Percentiles rank a stretch among this genome's conserved stretches.
Evolutionary conservation across 2,797 vertebrate genomes (phyloP).

Genomic region (Euthynnus affinis): DNA sequence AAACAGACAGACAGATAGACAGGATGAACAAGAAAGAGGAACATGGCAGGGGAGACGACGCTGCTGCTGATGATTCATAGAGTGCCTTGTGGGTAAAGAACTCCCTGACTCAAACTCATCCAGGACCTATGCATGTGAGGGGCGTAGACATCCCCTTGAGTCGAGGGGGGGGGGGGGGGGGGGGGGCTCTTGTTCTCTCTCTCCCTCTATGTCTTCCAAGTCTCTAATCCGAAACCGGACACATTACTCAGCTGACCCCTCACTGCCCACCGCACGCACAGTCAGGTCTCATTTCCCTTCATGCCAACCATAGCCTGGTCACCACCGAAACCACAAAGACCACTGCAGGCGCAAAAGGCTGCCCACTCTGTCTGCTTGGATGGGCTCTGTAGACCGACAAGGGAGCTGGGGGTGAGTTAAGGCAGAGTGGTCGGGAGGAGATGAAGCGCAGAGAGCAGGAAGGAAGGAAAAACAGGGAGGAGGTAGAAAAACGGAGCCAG

Average conservation of each 20-base stretch:
- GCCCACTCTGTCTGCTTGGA: conserved; percentile 74
- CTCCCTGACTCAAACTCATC: conserved; percentile 71
- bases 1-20: conserved; percentile 40
- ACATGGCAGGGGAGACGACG: conserved; percentile 31
- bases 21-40: conserved; percentile 35
- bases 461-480: not conserved
- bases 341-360: conserved; percentile 74
- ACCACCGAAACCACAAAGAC: conserved; percentile 73
- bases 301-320: conserved; percentile 73
- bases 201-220: conserved; percentile 56
- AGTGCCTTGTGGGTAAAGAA: conserved; percentile 68
- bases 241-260: conserved; percentile 80
- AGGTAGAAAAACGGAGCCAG: not conserved
- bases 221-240: conserved; percentile 71
- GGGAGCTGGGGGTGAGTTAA: conserved; percentile 41
- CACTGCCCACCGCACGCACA: conserved; percentile 73
- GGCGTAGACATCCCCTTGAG: conserved; percentile 64
- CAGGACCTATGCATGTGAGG: conserved; percentile 57
- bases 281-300: conserved; percentile 81
- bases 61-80: conserved; percentile 74
- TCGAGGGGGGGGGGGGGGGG: conserved; percentile 49
- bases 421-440: conserved; percentile 21
- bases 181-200: conserved; percentile 29
- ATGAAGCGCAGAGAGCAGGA: conserved; percentile 27
- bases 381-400: conserved; percentile 57